A percentile compares a stretch with the other conserved stretches of the same genome.
Evolutionary conservation across 2,113 vertebrate species (phyloP).

Genomic region (Hyperoodon ampullatus): DNA sequence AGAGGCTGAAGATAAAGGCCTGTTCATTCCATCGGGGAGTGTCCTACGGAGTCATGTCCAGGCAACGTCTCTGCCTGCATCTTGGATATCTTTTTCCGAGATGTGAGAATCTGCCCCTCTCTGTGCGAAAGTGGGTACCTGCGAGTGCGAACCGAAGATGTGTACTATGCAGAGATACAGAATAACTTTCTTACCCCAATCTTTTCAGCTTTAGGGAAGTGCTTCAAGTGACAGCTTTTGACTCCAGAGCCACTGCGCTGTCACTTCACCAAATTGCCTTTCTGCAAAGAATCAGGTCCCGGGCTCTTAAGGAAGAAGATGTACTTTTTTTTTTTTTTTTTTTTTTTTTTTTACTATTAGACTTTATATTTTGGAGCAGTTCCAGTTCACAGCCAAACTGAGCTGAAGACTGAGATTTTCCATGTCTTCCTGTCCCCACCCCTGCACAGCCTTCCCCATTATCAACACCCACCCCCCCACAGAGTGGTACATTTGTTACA

Average conservation of each 20-base stretch:
- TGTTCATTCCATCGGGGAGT: not conserved
- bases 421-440: too few relatives aligned
- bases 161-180: not conserved
- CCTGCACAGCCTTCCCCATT: not conserved
- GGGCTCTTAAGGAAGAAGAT: not conserved
- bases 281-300: not conserved
- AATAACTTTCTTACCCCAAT: not conserved
- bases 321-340: not conserved
- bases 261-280: not conserved
- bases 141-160: not conserved
- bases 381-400: not conserved
- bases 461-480: too few relatives aligned
- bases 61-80: not conserved
- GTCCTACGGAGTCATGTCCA: not conserved
- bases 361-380: not conserved
- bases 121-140: not conserved
- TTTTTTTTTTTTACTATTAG: not conserved
- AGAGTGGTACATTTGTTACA: not conserved
- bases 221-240: not conserved
- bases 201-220: not conserved
- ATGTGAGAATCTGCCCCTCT: not conserved
- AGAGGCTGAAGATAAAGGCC: slow-evolving; percentile 36
- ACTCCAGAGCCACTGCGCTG: not conserved
- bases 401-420: not conserved
- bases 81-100: not conserved